These are phyloP conservation scores for Bucorvus abyssinicus DNA, from an alignment of 2,797 vertebrate genomes.

Conservation along the genomic window DNA sequence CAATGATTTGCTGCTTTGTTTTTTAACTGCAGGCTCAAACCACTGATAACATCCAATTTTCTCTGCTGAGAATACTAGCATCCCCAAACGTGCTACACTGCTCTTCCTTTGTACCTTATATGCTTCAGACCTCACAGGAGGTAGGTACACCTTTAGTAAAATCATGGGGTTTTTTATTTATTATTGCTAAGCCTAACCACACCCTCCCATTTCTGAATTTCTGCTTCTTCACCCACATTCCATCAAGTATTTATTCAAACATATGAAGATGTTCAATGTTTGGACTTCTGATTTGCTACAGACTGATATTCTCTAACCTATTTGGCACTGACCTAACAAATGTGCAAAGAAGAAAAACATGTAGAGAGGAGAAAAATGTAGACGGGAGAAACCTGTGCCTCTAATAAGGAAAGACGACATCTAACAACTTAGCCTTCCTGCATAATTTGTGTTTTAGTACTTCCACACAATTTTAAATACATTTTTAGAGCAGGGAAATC, in stretches of 20 bases:
- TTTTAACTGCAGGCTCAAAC: neutral
- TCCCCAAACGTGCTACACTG: neutral
- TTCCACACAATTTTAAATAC: neutral
- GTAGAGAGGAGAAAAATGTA: neutral
- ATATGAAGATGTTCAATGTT: neutral
- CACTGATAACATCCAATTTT: neutral
- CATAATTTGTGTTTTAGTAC: neutral
- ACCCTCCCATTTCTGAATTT: neutral
- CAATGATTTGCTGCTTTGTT: neutral
- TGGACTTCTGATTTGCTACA: neutral
- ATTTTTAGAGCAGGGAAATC: neutral
- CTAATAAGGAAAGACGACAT: neutral
- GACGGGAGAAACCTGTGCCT: neutral
- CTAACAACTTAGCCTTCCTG: neutral
- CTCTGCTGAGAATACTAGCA: neutral
- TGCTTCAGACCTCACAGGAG: neutral
- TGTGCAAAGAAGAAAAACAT: neutral
- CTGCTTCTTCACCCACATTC: neutral
- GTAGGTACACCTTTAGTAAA: neutral
- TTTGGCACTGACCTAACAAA: neutral
- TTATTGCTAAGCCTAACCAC: neutral
- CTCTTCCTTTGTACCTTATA: neutral
- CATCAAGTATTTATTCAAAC: neutral
- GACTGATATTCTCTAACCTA: neutral
- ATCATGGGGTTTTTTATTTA: neutral